Conservation (phyloP, 2,113 vertebrate genomes). For the Grammomys dolichurus region DNA sequence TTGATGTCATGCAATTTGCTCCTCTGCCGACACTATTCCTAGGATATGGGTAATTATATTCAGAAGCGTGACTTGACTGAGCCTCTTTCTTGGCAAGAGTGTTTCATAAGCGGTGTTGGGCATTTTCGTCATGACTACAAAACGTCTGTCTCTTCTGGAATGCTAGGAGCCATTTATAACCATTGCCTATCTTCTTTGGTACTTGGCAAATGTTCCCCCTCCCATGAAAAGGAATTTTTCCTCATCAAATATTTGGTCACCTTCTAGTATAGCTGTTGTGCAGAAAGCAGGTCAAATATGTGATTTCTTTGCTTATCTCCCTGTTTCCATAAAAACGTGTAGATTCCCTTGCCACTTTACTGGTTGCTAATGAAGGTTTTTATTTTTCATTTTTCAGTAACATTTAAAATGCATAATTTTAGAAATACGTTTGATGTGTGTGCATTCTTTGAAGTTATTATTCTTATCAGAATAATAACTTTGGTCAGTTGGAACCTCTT, state of each 20-base stretch:
- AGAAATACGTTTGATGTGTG: background rate
- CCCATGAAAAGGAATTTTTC: background rate
- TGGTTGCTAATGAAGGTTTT: background rate
- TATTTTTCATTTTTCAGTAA: slow-evolving; percentile 1
- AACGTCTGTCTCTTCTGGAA: background rate
- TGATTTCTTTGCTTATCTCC: background rate
- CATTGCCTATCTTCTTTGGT: background rate
- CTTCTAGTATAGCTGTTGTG: background rate
- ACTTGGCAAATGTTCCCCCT: background rate
- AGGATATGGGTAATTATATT: slow-evolving; percentile 20
- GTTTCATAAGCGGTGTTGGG: background rate
- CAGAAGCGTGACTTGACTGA: slow-evolving; percentile 4
- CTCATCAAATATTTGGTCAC: slow-evolving; percentile 16
- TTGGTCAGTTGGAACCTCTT: background rate
- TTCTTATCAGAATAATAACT: background rate
- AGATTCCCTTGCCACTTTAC: background rate
- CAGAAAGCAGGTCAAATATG: slow-evolving; percentile 1
- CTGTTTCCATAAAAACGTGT: background rate
- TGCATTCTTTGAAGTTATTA: background rate
- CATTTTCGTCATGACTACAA: background rate
- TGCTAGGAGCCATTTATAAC: background rate
- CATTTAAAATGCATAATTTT: background rate
- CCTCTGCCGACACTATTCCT: background rate
- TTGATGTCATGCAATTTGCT: background rate
- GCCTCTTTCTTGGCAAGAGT: slow-evolving; percentile 23